Percentiles rank a stretch among this genome's conserved stretches.
These are phyloP conservation scores for Smithornis capensis DNA, from an alignment of 2,113 vertebrate species.

Conservation along the genomic window DNA sequence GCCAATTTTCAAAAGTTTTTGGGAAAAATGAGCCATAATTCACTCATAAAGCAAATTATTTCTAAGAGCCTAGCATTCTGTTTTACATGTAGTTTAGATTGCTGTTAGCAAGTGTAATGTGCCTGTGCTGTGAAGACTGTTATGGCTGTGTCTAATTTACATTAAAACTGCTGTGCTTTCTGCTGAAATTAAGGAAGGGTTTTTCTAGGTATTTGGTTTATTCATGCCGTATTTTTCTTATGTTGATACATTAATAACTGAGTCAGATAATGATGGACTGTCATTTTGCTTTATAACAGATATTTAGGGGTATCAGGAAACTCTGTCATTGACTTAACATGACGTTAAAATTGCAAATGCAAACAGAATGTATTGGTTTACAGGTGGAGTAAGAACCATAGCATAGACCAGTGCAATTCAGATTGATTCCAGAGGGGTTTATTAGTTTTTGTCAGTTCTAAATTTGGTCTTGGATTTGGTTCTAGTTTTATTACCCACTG, in stretches of 20 bases:
- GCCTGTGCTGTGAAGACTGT: not conserved
- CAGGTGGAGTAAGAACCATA: not conserved
- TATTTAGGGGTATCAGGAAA: not conserved
- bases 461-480: not conserved
- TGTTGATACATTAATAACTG: not conserved
- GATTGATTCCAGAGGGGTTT: not conserved
- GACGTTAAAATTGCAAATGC: not conserved
- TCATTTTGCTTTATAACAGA: not conserved
- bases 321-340: not conserved
- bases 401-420: not conserved
- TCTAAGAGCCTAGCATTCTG: not conserved
- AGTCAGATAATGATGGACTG: not conserved
- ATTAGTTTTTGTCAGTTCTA: not conserved
- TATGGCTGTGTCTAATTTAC: not conserved
- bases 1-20: not conserved
- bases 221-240: not conserved
- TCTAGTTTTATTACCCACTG: not conserved
- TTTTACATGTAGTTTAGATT: not conserved
- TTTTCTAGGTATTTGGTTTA: not conserved
- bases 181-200: not conserved
- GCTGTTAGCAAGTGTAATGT: not conserved
- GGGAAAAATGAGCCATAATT: not conserved
- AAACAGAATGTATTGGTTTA: not conserved
- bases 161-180: not conserved
- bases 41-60: not conserved